Evolutionary conservation across 2,888 invertebrate species (phyloP).

Genomic region (Melinaea marsaeus): DNA sequence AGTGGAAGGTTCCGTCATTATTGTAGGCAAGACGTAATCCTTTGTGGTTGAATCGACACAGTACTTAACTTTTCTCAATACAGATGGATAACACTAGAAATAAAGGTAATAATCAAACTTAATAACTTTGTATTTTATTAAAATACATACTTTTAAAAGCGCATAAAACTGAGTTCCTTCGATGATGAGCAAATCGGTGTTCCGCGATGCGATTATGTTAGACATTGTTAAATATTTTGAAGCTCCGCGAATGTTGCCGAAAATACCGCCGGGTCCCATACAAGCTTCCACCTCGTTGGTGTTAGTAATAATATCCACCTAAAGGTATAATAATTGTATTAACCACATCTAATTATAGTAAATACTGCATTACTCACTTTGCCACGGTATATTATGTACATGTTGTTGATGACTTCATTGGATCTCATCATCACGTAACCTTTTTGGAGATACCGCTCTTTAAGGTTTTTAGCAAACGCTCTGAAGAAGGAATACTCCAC

Average conservation of each 20-base stretch:
- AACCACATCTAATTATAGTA: conserved; percentile 3
- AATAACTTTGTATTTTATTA: not conserved
- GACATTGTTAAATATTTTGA: conserved; percentile 62
- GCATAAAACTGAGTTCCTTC: conserved; percentile 67
- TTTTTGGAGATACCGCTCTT: conserved; percentile 66
- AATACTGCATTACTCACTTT: conserved; percentile 47
- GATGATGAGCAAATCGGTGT: conserved; percentile 70
- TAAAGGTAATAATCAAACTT: not conserved
- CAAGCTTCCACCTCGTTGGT: conserved; percentile 68
- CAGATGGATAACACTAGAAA: conserved; percentile 69
- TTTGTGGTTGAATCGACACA: conserved; percentile 60
- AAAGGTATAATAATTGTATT: conserved; percentile 6
- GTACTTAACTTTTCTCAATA: conserved; percentile 60
- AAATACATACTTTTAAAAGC: conserved; percentile 59
- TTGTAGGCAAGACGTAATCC: conserved; percentile 69
- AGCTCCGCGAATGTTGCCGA: conserved; percentile 69
- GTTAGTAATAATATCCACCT: conserved; percentile 67
- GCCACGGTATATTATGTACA: conserved; percentile 72
- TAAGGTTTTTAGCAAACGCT: conserved; percentile 71
- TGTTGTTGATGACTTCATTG: conserved; percentile 62
- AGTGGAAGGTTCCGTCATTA: conserved; percentile 46
- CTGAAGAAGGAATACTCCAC: conserved; percentile 75
- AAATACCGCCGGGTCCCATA: conserved; percentile 74
- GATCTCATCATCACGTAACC: conserved; percentile 66
- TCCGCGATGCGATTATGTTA: conserved; percentile 66